Conservation (phyloP, 2,113 vertebrate species). For the Eurystomus gularis region DNA sequence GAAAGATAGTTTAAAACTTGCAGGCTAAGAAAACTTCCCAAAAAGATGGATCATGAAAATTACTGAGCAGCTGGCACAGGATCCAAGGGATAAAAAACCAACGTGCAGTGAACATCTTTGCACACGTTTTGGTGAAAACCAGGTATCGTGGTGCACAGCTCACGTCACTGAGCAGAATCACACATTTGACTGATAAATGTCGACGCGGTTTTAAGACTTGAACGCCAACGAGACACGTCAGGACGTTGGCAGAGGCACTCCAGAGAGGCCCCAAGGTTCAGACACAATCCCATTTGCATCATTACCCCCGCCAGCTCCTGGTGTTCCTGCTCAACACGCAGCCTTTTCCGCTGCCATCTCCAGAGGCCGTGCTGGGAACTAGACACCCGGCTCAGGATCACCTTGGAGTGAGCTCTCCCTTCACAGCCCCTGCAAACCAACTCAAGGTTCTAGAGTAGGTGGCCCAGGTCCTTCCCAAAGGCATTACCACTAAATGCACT, state of each 20-base stretch:
- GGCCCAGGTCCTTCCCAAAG: no score
- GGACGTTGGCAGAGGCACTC: background rate
- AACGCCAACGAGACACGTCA: accelerated
- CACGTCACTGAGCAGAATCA: no score
- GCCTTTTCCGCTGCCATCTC: background rate
- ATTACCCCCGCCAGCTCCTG: background rate
- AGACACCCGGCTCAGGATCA: accelerated
- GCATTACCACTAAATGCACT: accelerated
- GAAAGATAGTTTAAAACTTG: background rate
- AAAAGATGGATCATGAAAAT: background rate
- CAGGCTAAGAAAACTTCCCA: background rate
- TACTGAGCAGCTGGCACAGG: background rate
- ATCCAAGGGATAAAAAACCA: background rate
- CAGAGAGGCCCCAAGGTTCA: background rate
- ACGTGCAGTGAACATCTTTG: background rate
- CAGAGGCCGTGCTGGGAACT: background rate
- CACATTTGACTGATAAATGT: background rate
- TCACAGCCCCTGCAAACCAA: background rate
- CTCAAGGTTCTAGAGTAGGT: background rate
- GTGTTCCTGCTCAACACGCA: background rate
- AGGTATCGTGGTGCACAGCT: background rate
- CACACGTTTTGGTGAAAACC: background rate
- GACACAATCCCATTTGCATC: background rate
- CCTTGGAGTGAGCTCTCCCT: background rate
- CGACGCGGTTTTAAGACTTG: background rate